Base-by-base conservation (phyloP, 2,888 invertebrate species). In the Cantharis flavilabris region DNA sequence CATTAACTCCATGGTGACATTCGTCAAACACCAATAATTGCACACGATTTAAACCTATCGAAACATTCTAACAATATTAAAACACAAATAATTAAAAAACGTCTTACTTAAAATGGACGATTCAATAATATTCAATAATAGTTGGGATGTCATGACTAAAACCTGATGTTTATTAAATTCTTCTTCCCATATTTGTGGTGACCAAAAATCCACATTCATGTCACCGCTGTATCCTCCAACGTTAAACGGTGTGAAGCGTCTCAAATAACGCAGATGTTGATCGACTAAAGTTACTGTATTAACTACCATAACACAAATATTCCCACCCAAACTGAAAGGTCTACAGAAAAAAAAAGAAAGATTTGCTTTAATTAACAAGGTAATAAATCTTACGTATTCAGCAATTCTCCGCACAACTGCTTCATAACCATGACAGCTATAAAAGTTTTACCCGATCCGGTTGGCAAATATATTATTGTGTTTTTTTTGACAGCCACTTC, bases 11-110 rank as follows among this genome's bases (percentile, higher is more conserved):
- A 85, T 95, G 94, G 86, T 99, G 99, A 84, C 99, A 99, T 86
- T 99, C 99, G 87, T 99, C 99, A 84, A 99, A 93, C 78, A 99
- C 93, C 10, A 98, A 86, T 30, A 99, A 89, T 87, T 95, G 96
- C 13, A 97, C 90, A 80, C 92, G 90, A 20, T 89, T 88, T 2
- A 94, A 85, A 83, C 85, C 89, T 87, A 75, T 76, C 72, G 49
- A 33, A 33, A 33, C 3, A 33, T 33, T 33, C 13, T 33, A 9
- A 33, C 9, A 11, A 69, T 23, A 69, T 23, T 16, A 9, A 26
- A 20, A 65, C 13, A 16, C 7, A 62, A 10, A 28, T 30, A 70
- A 69, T 23, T 18, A 18, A 3, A 64, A 23, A 65, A 62, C 26
- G 23, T 76, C 82, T 81, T 84, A 80, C 86, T 85, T 72, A 95